phyloP scores from a whole-genome alignment of 2,113 vertebrate species.

The Meriones unguiculatus region DNA sequence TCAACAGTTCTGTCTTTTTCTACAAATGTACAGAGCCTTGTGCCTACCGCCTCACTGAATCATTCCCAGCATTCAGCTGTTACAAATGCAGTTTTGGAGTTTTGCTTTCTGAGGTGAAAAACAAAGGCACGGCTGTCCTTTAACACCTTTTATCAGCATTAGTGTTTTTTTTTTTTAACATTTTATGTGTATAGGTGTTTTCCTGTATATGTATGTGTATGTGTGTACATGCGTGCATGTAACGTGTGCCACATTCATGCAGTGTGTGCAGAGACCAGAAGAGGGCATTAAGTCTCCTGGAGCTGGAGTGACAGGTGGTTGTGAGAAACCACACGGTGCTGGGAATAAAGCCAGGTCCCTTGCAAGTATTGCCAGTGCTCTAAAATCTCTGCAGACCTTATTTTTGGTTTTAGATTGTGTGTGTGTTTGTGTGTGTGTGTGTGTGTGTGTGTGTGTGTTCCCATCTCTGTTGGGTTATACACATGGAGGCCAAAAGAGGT shows the following conservation, averaged over 20 bases:
- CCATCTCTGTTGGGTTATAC: not conserved
- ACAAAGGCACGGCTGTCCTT: not conserved
- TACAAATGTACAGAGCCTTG: not conserved
- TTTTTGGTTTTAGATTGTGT: not conserved
- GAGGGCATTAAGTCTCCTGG: too few species aligned
- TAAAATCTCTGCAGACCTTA: not conserved
- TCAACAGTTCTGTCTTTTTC: not conserved
- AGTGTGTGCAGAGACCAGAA: not conserved
- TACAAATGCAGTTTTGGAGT: not conserved
- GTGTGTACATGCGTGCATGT: too few species aligned
- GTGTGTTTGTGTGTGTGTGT: not conserved
- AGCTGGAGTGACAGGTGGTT: not conserved
- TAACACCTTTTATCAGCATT: not conserved
- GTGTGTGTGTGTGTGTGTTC: not conserved
- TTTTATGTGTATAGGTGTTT: not conserved
- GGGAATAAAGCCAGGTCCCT: not conserved
- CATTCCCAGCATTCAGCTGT: not conserved
- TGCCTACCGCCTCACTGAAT: not conserved
- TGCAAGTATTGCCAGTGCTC: not conserved
- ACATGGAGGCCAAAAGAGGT: not conserved
- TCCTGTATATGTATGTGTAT: not conserved
- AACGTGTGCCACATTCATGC: not conserved
- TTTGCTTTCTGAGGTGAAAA: constrained; percentile 36
- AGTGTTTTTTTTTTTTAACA: not conserved
- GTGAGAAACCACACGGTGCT: not conserved